phyloP scores from a whole-genome alignment of 2,113 vertebrate genomes.

The Lota lota region DNA sequence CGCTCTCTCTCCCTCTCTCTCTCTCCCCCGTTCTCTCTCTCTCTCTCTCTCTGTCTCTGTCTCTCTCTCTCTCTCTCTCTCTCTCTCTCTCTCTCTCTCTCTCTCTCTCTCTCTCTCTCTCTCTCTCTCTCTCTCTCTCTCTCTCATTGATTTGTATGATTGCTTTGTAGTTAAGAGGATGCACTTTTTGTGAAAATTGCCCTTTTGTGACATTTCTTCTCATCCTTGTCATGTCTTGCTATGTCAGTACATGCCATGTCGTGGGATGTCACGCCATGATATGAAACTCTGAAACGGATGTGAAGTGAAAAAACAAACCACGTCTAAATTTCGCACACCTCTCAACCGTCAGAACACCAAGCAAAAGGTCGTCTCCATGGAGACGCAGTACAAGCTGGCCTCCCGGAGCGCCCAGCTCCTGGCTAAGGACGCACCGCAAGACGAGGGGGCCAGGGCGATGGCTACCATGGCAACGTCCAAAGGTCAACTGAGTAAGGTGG shows the following conservation, averaged over 20 bases:
- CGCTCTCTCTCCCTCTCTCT: too few species aligned
- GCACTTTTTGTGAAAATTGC: too few species aligned
- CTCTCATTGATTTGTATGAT: too few species aligned
- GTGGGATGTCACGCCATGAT: neutral
- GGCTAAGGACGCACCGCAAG: constrained; percentile 82
- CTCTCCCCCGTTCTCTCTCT: too few species aligned
- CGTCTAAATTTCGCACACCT: neutral
- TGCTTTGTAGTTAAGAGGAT: too few species aligned
- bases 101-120: too few species aligned
- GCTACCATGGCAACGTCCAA: constrained; percentile 79
- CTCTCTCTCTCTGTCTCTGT: too few species aligned
- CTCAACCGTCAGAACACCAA: constrained; percentile 77
- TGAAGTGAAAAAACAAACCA: neutral
- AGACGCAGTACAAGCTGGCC: constrained; percentile 85
- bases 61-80: too few species aligned
- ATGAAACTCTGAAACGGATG: neutral
- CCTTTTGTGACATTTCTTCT: neutral
- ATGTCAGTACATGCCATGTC: neutral
- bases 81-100: too few species aligned
- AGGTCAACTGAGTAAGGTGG: constrained; percentile 86
- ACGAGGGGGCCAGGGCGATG: constrained; percentile 81
- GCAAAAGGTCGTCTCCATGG: constrained; percentile 85
- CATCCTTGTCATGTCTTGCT: neutral
- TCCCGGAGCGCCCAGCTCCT: constrained; percentile 83
- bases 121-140: too few species aligned